A percentile compares a stretch with the other conserved stretches of the same genome.
phyloP scores from a whole-genome alignment of 2,888 invertebrate species.

The Chrysina gloriosa region DNA sequence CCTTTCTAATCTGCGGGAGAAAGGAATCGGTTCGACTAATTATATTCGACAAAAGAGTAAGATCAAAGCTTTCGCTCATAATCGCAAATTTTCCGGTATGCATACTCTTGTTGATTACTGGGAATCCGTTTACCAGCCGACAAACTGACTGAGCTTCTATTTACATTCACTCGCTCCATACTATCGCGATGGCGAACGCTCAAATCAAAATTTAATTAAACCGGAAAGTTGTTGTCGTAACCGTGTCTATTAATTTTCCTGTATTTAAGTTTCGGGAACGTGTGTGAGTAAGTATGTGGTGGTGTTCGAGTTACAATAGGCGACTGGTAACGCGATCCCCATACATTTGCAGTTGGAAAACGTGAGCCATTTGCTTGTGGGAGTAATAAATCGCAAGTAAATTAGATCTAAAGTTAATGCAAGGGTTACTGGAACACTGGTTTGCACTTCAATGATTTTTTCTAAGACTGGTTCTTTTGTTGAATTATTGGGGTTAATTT shows the following conservation, averaged over 20 bases:
- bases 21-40: too few relatives aligned
- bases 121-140: too few relatives aligned
- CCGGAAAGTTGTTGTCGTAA: background rate
- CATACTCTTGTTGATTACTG: background rate
- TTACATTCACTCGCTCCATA: background rate
- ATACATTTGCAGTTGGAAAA: background rate
- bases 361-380: background rate
- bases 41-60: too few relatives aligned
- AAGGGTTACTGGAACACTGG: background rate
- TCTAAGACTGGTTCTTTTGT: too few relatives aligned
- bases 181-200: background rate
- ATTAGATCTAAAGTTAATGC: background rate
- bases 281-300: background rate
- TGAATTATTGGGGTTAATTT: too few relatives aligned
- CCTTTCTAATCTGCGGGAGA: too few relatives aligned
- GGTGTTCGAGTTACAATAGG: background rate
- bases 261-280: background rate
- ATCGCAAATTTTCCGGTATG: background rate
- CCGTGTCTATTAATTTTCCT: background rate
- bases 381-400: background rate
- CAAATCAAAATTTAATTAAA: constrained; percentile 1
- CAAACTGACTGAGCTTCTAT: background rate
- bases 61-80: too few relatives aligned
- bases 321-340: background rate
- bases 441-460: too few relatives aligned